Percentiles rank a stretch among this genome's conserved stretches.
These are phyloP conservation scores for Torymus aiolomorphi DNA, from an alignment of 2,888 invertebrate genomes.

Conservation along the genomic window DNA sequence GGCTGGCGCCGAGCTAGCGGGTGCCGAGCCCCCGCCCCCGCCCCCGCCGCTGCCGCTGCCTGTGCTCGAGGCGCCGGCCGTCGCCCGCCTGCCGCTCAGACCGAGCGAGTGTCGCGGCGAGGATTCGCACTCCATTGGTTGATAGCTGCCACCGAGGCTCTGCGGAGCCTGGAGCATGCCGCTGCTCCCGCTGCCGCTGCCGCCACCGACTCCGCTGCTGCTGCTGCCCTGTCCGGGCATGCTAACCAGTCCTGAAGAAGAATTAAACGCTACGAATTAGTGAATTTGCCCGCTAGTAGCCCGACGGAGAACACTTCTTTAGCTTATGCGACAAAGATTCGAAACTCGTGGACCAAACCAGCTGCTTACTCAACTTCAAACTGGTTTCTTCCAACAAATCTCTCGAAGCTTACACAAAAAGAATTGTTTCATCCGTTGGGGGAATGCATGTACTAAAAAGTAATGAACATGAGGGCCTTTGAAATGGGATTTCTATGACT, in stretches of 20 bases:
- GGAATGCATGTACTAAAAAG: conserved; percentile 30
- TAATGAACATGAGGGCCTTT: conserved; percentile 40
- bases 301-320: conserved; percentile 24
- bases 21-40: conserved; percentile 68
- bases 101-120: conserved; percentile 77
- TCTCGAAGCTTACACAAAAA: conserved; percentile 3
- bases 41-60: conserved; percentile 59
- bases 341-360: not conserved
- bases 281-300: not conserved
- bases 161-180: conserved; percentile 64
- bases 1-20: conserved; percentile 55
- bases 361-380: not conserved
- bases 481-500: conserved; percentile 36
- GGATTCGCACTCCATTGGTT: conserved; percentile 89
- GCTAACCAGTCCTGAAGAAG: conserved; percentile 73
- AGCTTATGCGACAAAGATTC: not conserved
- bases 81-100: conserved; percentile 65
- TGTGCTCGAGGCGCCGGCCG: conserved; percentile 60
- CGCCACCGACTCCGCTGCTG: conserved; percentile 62
- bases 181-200: conserved; percentile 69
- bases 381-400: not conserved
- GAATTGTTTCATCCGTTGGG: conserved; percentile 22
- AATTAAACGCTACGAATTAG: conserved; percentile 17
- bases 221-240: conserved; percentile 75
- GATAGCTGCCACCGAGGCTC: conserved; percentile 68